Evolutionary conservation across 2,113 vertebrate species (phyloP).

Genomic region (Ptilonorhynchus violaceus): DNA sequence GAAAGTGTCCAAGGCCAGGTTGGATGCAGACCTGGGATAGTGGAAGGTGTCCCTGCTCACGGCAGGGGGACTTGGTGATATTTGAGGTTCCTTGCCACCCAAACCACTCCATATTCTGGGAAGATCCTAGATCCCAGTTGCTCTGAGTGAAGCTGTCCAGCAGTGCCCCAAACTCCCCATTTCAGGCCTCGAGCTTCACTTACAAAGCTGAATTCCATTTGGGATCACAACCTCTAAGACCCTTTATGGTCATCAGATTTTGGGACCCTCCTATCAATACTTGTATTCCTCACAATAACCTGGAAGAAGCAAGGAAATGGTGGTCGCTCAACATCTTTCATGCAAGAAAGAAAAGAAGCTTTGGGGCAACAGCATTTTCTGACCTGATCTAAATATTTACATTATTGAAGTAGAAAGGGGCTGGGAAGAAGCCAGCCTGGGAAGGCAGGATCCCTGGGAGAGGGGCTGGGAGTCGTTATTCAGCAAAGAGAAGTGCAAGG

Average conservation of each 20-base stretch:
- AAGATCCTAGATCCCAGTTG: background rate
- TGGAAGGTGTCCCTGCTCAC: background rate
- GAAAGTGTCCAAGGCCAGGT: accelerated
- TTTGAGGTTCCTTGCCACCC: background rate
- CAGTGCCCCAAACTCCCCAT: background rate
- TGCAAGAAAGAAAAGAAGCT: background rate
- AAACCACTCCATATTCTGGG: background rate
- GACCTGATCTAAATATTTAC: background rate
- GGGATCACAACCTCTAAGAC: background rate
- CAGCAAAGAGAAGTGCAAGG: constrained; percentile 16
- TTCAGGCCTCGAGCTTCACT: background rate
- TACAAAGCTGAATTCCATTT: background rate
- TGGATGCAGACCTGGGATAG: background rate
- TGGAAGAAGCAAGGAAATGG: background rate
- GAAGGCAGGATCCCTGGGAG: background rate
- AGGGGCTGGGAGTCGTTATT: background rate
- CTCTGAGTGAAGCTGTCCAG: accelerated
- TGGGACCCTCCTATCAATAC: accelerated
- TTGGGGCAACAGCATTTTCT: background rate
- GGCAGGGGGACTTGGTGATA: background rate
- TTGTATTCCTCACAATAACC: background rate
- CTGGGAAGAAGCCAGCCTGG: background rate
- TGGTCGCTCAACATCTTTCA: background rate
- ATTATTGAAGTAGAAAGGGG: background rate
- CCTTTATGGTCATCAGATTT: too few relatives aligned